Evolutionary conservation across 1,140 invertebrate genomes (phyloP), one percentile per base, ranked within the genome.

Genomic region (Dolichoris vasculosae): DNA sequence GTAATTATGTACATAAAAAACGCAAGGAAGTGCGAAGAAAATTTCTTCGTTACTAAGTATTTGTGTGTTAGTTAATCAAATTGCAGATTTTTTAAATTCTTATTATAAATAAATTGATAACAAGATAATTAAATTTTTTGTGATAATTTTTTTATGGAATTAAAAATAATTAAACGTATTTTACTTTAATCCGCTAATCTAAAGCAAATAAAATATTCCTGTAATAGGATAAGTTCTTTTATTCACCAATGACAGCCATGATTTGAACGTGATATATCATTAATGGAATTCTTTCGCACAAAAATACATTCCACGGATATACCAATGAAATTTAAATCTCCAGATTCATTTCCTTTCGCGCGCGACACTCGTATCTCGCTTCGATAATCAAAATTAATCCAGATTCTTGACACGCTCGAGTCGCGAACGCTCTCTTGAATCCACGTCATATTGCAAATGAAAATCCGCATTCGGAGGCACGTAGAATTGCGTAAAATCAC

Each of bases 331-430:
- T 80, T 80, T 59, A 80, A 80, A 46, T 59, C 46, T n/a, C 40
- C 15, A 59, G 67, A 80, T 80, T 80, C 83, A 73, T 80, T 75
- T 73, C 77, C 63, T 79, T 80, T 73, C 35, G 63, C 40, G 32
- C 7, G 30, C 35, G 20, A 26, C 59, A 64, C 40, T 84, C 59
- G 48, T 67, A 63, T 76, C 51, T 73, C 48, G 48, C 23, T 23
- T 73, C 76, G 48, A 84, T 84, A 80, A 80, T 84, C 76, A 84
- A 77, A 84, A 80, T 84, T 80, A 78, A 84, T 84, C 76, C 6
- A 35, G 59, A 84, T 84, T 73, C 83, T 73, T 63, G 77, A 79
- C 77, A 75, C 76, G 64, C 76, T 69, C 23, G n/a, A 59, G 2
- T n/a, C 55, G 17, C n/a, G 40, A 46, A 64, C 69, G n/a, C 40